Percentiles rank a stretch among this genome's conserved stretches.
These are phyloP conservation scores for Pandemis cinnamomeana DNA, from an alignment of 2,888 invertebrate genomes.

Conservation along the genomic window DNA sequence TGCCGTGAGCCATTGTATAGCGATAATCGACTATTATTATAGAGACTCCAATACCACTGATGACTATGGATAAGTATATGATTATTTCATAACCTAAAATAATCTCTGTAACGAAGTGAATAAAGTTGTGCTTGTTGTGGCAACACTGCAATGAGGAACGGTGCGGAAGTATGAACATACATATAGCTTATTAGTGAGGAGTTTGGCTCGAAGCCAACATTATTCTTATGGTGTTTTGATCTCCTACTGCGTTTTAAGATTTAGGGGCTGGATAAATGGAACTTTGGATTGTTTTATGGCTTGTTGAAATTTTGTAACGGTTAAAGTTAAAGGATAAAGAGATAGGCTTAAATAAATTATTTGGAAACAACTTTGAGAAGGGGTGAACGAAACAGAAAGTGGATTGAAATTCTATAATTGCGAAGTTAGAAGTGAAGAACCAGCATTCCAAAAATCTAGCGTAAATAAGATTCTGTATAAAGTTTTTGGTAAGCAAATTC, in stretches of 20 bases:
- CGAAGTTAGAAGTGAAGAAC: neutral
- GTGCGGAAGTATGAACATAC: slow-evolving; percentile 27
- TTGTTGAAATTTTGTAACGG: slow-evolving; percentile 8
- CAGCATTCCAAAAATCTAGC: neutral
- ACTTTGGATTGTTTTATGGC: slow-evolving; percentile 8
- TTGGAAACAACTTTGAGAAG: neutral
- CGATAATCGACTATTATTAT: slow-evolving; percentile 40
- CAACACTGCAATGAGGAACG: slow-evolving; percentile 8
- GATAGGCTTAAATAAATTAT: slow-evolving; percentile 3
- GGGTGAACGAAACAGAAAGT: neutral
- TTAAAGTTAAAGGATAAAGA: neutral
- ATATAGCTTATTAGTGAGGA: slow-evolving; percentile 28
- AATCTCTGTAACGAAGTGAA: neutral
- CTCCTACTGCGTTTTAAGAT: slow-evolving; percentile 24
- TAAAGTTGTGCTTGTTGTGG: slow-evolving; percentile 2
- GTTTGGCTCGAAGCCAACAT: slow-evolving; percentile 33
- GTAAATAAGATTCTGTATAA: neutral
- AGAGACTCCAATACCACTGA: slow-evolving; percentile 26
- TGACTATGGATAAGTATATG: slow-evolving; percentile 22
- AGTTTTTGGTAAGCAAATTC: neutral
- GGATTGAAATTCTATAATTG: neutral
- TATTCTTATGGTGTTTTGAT: slow-evolving; percentile 33
- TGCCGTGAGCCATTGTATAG: slow-evolving; percentile 30
- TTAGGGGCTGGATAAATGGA: slow-evolving; percentile 23
- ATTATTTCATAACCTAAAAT: slow-evolving; percentile 1